These are phyloP conservation scores for Hydrolagus affinis DNA, from an alignment of 2,113 vertebrate species.

Conservation along the genomic window DNA sequence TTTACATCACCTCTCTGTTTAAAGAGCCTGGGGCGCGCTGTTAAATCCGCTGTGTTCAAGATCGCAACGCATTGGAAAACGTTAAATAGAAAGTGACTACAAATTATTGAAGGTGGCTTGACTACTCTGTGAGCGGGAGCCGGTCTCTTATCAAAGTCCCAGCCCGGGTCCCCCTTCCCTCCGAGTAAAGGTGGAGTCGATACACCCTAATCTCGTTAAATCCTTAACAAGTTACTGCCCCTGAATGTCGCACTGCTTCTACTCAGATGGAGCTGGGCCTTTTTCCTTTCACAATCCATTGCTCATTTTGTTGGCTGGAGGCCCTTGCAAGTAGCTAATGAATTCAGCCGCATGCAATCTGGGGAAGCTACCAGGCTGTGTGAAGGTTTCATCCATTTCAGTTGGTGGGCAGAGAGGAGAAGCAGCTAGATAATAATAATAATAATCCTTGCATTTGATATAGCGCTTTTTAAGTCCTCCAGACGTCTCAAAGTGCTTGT, in stretches of 20 bases:
- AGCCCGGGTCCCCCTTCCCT: not conserved
- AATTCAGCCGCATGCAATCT: conserved; percentile 56
- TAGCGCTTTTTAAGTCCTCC: too few relatives aligned
- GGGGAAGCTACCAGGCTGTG: conserved; percentile 48
- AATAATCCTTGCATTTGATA: too few relatives aligned
- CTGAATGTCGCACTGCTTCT: conserved; percentile 41
- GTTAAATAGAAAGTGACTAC: conserved; percentile 22
- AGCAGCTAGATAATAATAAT: conserved; percentile 26
- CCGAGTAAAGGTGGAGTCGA: conserved; percentile 23
- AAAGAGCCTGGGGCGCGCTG: not conserved
- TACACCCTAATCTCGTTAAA: conserved; percentile 52
- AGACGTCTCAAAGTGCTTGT: too few relatives aligned
- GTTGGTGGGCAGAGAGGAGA: not conserved
- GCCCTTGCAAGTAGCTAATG: conserved; percentile 42
- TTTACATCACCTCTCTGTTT: conserved; percentile 1
- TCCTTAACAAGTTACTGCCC: conserved; percentile 42
- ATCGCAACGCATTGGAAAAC: conserved; percentile 23
- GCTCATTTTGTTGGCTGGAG: conserved; percentile 42
- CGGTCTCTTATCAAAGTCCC: conserved; percentile 10
- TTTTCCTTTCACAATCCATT: conserved; percentile 45
- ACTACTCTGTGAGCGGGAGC: conserved; percentile 2
- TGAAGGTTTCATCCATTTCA: conserved; percentile 37
- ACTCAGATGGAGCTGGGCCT: conserved; percentile 32
- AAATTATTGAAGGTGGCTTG: conserved; percentile 29
- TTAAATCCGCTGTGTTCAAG: conserved; percentile 16